Percentiles rank a stretch among this genome's conserved stretches.
Evolutionary conservation across 2,113 vertebrate species (phyloP).

Genomic region (Odontesthes bonariensis): DNA sequence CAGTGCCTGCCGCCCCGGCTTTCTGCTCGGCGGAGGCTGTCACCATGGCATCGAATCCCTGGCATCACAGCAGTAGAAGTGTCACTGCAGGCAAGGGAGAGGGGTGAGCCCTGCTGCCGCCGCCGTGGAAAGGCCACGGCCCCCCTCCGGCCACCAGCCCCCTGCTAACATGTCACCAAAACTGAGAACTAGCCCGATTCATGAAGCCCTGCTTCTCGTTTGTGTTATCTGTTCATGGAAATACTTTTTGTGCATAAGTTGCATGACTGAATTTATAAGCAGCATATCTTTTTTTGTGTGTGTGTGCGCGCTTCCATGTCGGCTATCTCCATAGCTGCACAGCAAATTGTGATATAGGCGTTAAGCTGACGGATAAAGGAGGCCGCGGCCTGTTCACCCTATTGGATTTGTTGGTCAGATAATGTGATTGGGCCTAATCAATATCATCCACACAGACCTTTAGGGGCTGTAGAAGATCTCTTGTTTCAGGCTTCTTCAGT

Average conservation of each 20-base stretch:
- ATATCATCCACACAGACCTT: slow-evolving; percentile 81
- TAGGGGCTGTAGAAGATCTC: slow-evolving; percentile 71
- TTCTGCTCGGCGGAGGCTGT: slow-evolving; percentile 70
- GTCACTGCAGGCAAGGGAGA: slow-evolving; percentile 67
- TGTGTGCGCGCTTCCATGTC: background rate
- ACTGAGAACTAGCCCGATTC: slow-evolving; percentile 65
- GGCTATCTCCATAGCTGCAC: slow-evolving; percentile 66
- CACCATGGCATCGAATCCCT: slow-evolving; percentile 72
- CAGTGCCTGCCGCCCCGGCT: slow-evolving; percentile 68
- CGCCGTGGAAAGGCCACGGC: slow-evolving; percentile 72
- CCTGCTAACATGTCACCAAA: slow-evolving; percentile 62
- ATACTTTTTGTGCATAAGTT: background rate
- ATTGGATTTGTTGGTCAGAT: slow-evolving; percentile 84
- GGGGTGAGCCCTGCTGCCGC: slow-evolving; percentile 58
- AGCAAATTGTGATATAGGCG: slow-evolving; percentile 80
- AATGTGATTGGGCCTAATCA: slow-evolving; percentile 83
- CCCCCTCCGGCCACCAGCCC: slow-evolving; percentile 58
- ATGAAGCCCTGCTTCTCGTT: slow-evolving; percentile 35
- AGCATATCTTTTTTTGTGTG: too few species aligned
- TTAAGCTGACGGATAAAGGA: slow-evolving; percentile 72
- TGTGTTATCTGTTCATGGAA: background rate
- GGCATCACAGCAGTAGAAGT: slow-evolving; percentile 60
- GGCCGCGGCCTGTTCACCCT: slow-evolving; percentile 72
- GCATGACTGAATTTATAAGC: too few species aligned
- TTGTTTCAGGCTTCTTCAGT: slow-evolving; percentile 51